Evolutionary conservation across 2,888 invertebrate genomes (phyloP), one percentile per base, ranked within the genome.

Genomic region (Dorcus hopei): DNA sequence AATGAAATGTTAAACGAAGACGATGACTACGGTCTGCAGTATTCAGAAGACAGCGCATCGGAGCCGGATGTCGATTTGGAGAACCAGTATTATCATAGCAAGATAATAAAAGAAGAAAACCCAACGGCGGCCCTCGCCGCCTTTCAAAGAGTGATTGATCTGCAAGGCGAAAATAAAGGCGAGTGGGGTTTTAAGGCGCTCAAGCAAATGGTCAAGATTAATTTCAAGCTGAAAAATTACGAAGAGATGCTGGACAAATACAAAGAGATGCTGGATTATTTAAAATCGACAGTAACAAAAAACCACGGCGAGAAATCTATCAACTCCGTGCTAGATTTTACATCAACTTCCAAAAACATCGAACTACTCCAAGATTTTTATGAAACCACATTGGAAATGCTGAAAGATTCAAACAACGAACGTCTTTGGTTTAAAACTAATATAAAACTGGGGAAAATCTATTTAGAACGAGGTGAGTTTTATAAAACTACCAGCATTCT

Each of bases 161-260:
- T 99, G 60, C 98, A 99, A 80, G 94, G 92, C 11, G 94, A 93
- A 0, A 95, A 95, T 65, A 97, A 97, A 78, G 97, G 98, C 52
- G 97, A 99, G 82, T 99, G 99, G 98, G 99, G 99, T 0, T 99
- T 99, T 77, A 99, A 98, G 78, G 98, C 99, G 0, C 84, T 99
- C 23, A 99, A 99, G 77, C 99, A 99, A 79, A 97, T 99, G 94
- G 97, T 99, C 40, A 99, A 99, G 81, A 97, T 99, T 57, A 95
- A 97, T 79, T 99, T 98, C 77, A 93, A 93, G 83, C 80, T 97
- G 84, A 95, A 95, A 77, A 80, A 84, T 76, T 68, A 69, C 59
- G 87, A 87, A 61, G 95, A 96, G 80, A 78, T 76, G 54, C 74
- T 78, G 73, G 66, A 55, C 3, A 72, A 71, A 48, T 99, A 99